Evolutionary conservation across 2,888 invertebrate species (phyloP), one percentile per base, ranked within the genome.

Genomic region (Salticus scenicus): DNA sequence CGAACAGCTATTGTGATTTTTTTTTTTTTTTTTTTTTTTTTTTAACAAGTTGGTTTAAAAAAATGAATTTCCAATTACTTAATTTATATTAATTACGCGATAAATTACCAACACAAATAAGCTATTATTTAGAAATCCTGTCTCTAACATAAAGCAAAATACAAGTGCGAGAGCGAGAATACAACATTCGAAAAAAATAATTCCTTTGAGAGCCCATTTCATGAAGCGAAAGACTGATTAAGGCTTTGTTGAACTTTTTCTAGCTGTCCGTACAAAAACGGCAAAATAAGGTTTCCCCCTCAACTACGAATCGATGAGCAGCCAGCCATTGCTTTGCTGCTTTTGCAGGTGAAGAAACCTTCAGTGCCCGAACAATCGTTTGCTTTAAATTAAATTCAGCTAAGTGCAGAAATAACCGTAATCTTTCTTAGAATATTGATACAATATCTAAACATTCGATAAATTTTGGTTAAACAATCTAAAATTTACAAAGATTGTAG

Each of bases 261-360:
- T 17, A 47, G 42, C 42, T 14, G 17, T 57, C 24, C 37, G 37
- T 20, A 24, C 57, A n/a, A 24, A 57, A 57, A 24, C 57, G 57
- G 24, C 24, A 24, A 57, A 20, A 57, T 24, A 5, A 24, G 24
- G 20, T 57, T 33, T 69, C 80, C 81, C 74, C 42, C 63, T 31
- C 63, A 51, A 41, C 67, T 33, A 24, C 51, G 76, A 83, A 83
- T 83, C 83, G 83, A 83, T 83, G 72, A 72, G 74, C 63, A 63
- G 57, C 66, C 70, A 75, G 82, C 82, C 82, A 82, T 82, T 74
- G 74, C 81, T 74, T 69, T 24, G 57, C 42, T 80, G 75, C 70
- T 31, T 72, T 66, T 66, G 37, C 75, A 31, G 71, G 37, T 69
- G 63, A 33, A 75, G 69, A 42, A 24, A 64, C 33, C n/a, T 28